Evolutionary conservation across 2,888 invertebrate genomes (phyloP), one percentile per base, ranked within the genome.

Genomic region (Graphium colonna): DNA sequence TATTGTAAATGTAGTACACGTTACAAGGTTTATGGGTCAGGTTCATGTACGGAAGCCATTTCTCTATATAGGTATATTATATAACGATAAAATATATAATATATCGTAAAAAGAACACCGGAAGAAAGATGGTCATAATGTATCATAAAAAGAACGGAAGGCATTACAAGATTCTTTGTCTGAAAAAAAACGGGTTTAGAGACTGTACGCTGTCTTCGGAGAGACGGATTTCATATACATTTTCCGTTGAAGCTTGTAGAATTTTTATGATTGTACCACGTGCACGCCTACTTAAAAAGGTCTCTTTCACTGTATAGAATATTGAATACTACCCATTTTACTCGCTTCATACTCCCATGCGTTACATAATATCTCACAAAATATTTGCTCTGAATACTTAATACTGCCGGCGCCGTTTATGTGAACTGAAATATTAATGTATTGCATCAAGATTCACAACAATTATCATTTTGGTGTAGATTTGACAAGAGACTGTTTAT

Each of bases 311-410:
- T 43, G 36, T 43, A 43, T 43, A 38, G 50, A 50, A 43, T 43
- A 50, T 43, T 43, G 13, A 50, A 43, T 26, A 43, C 33, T 36
- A 42, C 33, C 42, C 42, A 36, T 33, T 42, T 33, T 15, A 5
- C 33, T n/a, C 18, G n/a, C 18, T 31, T 31, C 33, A 42, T 42
- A 21, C 16, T 50, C 50, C 42, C 42, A 28, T 36, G 13, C 36
- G 42, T 42, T 50, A 36, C 50, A 50, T 42, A 42, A 50, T 50
- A 33, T 50, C 50, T 21, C 33, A 41, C 41, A 18, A 49, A 33
- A 42, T 49, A 33, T 49, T 49, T 41, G 13, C 42, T 33, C 26
- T 49, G 49, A 49, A 41, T 49, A 33, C 33, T 31, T 33, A 49
- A 49, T 41, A 49, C 9, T 33, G 10, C 33, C 9, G 41, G 15